Evolutionary conservation across 2,888 invertebrate species (phyloP).

Genomic region (Brenthis ino): DNA sequence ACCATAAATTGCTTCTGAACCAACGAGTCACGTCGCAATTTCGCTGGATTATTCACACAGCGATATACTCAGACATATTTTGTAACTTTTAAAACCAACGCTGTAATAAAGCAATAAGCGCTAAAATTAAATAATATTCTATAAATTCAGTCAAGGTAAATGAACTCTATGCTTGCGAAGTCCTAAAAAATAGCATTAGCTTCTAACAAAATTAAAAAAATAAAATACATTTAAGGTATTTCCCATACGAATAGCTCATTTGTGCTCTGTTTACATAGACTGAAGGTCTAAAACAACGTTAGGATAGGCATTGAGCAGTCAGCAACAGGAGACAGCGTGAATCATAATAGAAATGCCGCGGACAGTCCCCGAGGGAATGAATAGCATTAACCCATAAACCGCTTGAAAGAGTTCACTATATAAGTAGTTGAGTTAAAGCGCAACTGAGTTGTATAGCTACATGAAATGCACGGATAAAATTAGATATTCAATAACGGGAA

Average conservation of each 20-base stretch:
- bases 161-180: not conserved
- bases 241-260: not conserved
- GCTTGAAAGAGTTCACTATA: constrained; percentile 37
- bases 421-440: constrained; percentile 46
- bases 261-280: constrained; percentile 5
- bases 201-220: not conserved
- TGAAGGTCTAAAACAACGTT: constrained; percentile 8
- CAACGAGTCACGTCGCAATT: not conserved
- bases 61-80: constrained; percentile 1
- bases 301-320: constrained; percentile 25
- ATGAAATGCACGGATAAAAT: constrained; percentile 77
- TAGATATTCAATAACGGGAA: constrained; percentile 81
- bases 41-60: not conserved
- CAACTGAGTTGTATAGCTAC: constrained; percentile 57
- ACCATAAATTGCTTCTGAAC: not conserved
- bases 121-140: not conserved
- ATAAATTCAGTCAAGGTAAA: not conserved
- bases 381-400: constrained; percentile 39
- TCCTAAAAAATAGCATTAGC: not conserved
- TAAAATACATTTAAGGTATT: not conserved
- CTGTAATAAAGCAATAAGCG: not conserved
- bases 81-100: not conserved
- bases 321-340: constrained; percentile 33
- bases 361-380: constrained; percentile 30
- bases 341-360: constrained; percentile 32